Evolutionary conservation across 2,113 vertebrate genomes (phyloP), one percentile per base, ranked within the genome.

Genomic region (Ophiodon elongatus): DNA sequence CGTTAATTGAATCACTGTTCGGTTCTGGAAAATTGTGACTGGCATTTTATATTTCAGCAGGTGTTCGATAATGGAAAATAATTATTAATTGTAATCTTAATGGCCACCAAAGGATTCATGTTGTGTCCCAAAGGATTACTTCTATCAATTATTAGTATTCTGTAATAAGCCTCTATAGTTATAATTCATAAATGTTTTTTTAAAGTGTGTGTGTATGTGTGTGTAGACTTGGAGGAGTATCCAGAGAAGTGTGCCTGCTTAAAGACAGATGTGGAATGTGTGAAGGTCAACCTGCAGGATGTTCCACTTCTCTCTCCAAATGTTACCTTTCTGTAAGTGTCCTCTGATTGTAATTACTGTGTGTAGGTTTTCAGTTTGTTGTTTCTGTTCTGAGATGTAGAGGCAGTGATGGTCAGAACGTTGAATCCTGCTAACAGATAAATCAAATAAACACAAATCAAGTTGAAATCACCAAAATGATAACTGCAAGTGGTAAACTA

Each of bases 321-420:
- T 39, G 92, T 96, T 4, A 95, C 95, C 31, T 94, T 82, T 87
- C 92, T 96, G 95, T 96, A 94, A 95, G 95, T 94, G 33, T 67
- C 64, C 37, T 37, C 43, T 39, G 1, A 31, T 23, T 54, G 27
- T 39, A 17, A 10, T 37, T 19, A 35, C n/a, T 17, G 25, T 57
- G 25, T 57, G 11, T 50, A 37, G 29, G n/a, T 56, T 60, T 62
- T 62, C 10, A 56, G 63, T 33, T 31, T 29, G 33, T n/a, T 57
- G 21, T 59, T 59, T 33, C 52, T 68, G 35, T 41, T 8, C 31
- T 52, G 11, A 45, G n/a, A 68, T 19, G 43, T 33, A 23, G 14
- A 68, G 17, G 11, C 14, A 27, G 19, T 39, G 33, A 72, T 27
- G 17, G 8, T 56, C 33, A 39, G 25, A 72, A 39, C 4, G 29